These are phyloP conservation scores for Diaphora mendica DNA, from an alignment of 2,888 invertebrate species.

Conservation along the genomic window DNA sequence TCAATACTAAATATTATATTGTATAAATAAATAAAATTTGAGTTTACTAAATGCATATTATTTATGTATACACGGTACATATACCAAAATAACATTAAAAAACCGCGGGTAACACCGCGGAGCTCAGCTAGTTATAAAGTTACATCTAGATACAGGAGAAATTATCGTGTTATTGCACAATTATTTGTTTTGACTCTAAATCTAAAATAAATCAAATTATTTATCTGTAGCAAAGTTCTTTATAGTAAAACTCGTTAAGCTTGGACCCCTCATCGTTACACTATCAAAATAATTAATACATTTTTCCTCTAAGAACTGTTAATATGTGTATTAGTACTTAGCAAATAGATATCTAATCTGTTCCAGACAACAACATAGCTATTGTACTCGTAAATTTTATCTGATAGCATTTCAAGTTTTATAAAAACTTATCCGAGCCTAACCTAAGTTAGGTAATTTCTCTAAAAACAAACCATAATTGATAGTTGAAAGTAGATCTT, in stretches of 20 bases:
- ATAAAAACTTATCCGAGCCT: too few species aligned
- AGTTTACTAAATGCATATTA: too few species aligned
- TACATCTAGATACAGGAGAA: neutral
- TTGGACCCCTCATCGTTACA: neutral
- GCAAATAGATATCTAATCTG: conserved; percentile 9
- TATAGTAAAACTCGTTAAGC: neutral
- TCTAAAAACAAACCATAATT: too few species aligned
- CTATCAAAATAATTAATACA: neutral
- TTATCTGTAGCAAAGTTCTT: neutral
- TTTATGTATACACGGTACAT: too few species aligned
- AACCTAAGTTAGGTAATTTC: neutral
- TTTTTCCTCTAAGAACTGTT: neutral
- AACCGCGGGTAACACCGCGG: too few species aligned
- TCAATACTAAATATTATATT: too few species aligned
- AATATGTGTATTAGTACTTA: neutral
- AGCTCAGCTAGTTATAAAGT: too few species aligned
- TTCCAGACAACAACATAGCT: neutral
- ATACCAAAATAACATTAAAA: too few species aligned
- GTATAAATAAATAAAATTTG: too few species aligned
- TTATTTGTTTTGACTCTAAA: too few species aligned
- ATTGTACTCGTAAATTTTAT: neutral
- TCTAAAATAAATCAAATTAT: too few species aligned
- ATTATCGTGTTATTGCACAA: neutral
- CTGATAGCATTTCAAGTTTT: neutral
- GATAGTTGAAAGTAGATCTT: too few species aligned